Evolutionary conservation across 2,888 invertebrate species (phyloP).

Genomic region (Thera obeliscata): DNA sequence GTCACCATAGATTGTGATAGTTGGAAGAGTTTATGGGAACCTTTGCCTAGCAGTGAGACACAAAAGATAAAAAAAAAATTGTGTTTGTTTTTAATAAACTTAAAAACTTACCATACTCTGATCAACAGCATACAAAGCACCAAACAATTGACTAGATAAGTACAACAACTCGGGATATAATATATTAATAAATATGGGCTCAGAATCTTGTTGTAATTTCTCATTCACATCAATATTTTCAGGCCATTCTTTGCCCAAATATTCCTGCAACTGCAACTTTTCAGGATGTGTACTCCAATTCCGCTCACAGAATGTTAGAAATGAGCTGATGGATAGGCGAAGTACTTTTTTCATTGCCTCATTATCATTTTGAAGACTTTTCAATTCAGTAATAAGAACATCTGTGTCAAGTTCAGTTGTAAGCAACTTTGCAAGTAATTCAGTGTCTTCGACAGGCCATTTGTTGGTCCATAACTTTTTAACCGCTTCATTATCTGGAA

Average conservation of each 20-base stretch:
- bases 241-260: conserved; percentile 72
- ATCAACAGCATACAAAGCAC: conserved; percentile 59
- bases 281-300: conserved; percentile 92
- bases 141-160: conserved; percentile 71
- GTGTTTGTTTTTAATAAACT: no score
- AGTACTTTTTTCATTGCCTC: conserved; percentile 70
- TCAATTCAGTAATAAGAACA: conserved; percentile 52
- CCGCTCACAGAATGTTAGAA: conserved; percentile 89
- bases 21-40: no score
- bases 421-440: conserved; percentile 62
- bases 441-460: conserved; percentile 59
- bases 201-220: conserved; percentile 85
- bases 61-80: no score
- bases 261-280: conserved; percentile 66
- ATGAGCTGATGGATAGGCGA: conserved; percentile 85
- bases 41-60: no score
- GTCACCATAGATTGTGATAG: no score
- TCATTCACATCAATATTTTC: conserved; percentile 66
- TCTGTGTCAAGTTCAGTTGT: conserved; percentile 58
- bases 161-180: conserved; percentile 81
- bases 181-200: conserved; percentile 87
- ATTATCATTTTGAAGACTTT: conserved; percentile 49
- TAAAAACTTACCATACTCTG: conserved; percentile 65
- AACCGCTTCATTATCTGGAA: conserved; percentile 59
- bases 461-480: conserved; percentile 65